These are phyloP conservation scores for Tautogolabrus adspersus DNA, from an alignment of 2,113 vertebrate genomes.

Conservation along the genomic window DNA sequence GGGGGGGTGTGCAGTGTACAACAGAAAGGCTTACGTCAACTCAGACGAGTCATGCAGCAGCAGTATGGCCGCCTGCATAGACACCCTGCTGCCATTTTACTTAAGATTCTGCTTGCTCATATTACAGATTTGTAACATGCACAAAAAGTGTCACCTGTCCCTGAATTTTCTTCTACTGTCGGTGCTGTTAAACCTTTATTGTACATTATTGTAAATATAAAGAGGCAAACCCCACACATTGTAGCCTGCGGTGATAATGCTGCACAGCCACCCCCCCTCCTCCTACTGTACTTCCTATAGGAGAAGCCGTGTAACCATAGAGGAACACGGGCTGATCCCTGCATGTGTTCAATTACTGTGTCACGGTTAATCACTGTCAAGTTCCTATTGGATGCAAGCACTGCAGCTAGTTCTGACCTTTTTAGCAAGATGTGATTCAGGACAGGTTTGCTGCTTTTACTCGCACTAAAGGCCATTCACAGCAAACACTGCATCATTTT, in stretches of 20 bases:
- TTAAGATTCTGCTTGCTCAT: not conserved
- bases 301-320: slow-evolving; percentile 32
- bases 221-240: not conserved
- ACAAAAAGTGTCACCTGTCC: not conserved
- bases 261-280: slow-evolving; percentile 14
- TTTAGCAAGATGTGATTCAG: slow-evolving; percentile 15
- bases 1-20: slow-evolving; percentile 7
- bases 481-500: not conserved
- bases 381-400: slow-evolving; percentile 22
- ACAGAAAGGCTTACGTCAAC: slow-evolving; percentile 75
- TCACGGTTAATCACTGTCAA: slow-evolving; percentile 65
- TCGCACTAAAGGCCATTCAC: slow-evolving; percentile 3
- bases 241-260: slow-evolving; percentile 8
- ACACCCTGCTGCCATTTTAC: slow-evolving; percentile 62
- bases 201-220: not conserved
- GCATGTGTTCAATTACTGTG: slow-evolving; percentile 67
- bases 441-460: not conserved
- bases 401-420: slow-evolving; percentile 42
- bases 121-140: not conserved
- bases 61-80: slow-evolving; percentile 52
- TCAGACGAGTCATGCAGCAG: slow-evolving; percentile 62
- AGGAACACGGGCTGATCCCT: slow-evolving; percentile 45
- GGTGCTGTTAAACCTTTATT: not conserved
- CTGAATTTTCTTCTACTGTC: not conserved
- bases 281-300: slow-evolving; percentile 32